Base-by-base conservation (phyloP, 2,888 invertebrate species). In the Cremastobaeus sp. region DNA sequence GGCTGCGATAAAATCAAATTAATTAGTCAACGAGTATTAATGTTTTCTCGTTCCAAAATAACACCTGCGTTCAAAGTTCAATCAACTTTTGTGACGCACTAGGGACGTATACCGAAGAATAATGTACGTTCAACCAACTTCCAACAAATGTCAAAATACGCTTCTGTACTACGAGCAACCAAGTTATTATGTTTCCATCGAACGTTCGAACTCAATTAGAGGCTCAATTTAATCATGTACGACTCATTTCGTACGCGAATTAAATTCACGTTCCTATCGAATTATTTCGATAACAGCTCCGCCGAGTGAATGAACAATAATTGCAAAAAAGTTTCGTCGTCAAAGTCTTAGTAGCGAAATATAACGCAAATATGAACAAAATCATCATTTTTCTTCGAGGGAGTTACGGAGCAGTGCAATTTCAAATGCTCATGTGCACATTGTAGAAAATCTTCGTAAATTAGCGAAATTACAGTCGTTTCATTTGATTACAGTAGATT, bases 1-100 rank as follows among this genome's bases (percentile, higher is more conserved):
- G n/a, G 25, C 25, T 45, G 43, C 35, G 41, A 12, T 14, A 14
- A 43, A 35, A 45, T 43, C 25, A 11, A 52, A 43, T 52, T 64
- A 64, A 65, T 54, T 45, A 54, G 37, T 30, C 9, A 30, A 17
- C n/a, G 11, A 30, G 34, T 54, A 48, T 66, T 57, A 41, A 48
- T 66, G 48, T 32, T 48, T 66, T 48, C 48, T 41, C 55, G 41
- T 48, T 32, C 39, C 39, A 12, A 55, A 57, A 57, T 66, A 57
- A 57, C 57, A 57, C 57, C 50, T 57, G 50, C 50, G 57, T 57
- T 66, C 50, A 66, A 57, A 66, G 66, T 54, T 66, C 50, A 57
- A 66, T 66, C 66, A 66, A 57, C 57, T 57, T 66, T 66, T 66
- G 57, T 50, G 66, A 57, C 47, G 57, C 66, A 66, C 66, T 18